Percentiles rank a stretch among this genome's conserved stretches.
phyloP scores from a whole-genome alignment of 2,888 invertebrate species.

The Gryllus longicercus region DNA sequence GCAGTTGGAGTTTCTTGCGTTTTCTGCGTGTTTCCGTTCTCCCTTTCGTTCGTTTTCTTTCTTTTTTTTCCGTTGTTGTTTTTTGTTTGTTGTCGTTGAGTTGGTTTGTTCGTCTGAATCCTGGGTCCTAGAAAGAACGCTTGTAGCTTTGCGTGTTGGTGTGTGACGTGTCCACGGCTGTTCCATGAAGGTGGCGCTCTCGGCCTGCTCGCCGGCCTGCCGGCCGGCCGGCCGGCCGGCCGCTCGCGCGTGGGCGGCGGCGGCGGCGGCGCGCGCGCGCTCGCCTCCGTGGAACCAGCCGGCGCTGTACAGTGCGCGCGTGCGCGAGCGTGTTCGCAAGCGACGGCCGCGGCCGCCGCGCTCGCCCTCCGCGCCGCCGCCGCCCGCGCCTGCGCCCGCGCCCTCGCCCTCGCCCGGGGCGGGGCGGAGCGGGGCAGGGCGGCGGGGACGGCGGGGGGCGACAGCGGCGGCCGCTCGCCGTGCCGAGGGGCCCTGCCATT shows the following conservation, averaged over 20 bases:
- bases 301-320: constrained; percentile 1
- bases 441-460: no score
- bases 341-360: not conserved
- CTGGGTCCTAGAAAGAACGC: not conserved
- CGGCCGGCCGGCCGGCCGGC: not conserved
- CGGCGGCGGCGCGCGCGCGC: not conserved
- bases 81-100: not conserved
- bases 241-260: not conserved
- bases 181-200: not conserved
- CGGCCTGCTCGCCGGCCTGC: not conserved
- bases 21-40: constrained; percentile 18
- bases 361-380: not conserved
- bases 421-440: no score
- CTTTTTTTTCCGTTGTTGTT: not conserved
- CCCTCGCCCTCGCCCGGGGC: not conserved
- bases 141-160: constrained; percentile 17
- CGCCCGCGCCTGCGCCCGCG: not conserved
- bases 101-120: not conserved
- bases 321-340: not conserved
- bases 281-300: not conserved
- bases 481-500: no score
- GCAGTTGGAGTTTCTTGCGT: constrained; percentile 19
- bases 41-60: not conserved
- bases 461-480: no score
- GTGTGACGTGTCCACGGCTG: not conserved